phyloP scores from a whole-genome alignment of 2,113 vertebrate species.

The Syrrhaptes paradoxus region DNA sequence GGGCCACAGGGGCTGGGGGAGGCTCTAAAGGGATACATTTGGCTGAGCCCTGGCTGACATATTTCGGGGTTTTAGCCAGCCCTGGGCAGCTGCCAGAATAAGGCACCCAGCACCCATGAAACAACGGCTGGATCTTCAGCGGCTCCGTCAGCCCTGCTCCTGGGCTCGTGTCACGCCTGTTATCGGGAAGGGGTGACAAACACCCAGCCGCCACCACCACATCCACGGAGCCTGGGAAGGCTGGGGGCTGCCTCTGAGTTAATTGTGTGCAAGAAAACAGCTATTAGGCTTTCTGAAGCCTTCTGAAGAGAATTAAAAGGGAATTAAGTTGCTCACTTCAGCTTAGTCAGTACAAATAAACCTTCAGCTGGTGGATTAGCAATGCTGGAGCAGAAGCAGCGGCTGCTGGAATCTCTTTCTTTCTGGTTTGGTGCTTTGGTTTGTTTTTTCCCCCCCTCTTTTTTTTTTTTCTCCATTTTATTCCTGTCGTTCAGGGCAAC shows the following conservation, averaged over 20 bases:
- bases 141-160: background rate
- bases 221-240: background rate
- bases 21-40: background rate
- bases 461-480: background rate
- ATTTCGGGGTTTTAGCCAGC: background rate
- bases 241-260: background rate
- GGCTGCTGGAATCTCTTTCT: background rate
- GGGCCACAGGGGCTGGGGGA: fast-evolving
- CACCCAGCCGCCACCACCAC: background rate
- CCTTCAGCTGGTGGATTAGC: constrained; percentile 45
- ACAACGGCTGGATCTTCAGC: background rate
- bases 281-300: background rate
- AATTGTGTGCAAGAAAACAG: background rate
- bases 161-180: fast-evolving
- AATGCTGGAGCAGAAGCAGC: background rate
- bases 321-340: constrained; percentile 36
- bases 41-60: background rate
- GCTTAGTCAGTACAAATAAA: constrained; percentile 58
- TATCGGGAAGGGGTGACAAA: background rate
- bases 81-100: background rate
- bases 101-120: fast-evolving
- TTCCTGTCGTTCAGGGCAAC: background rate
- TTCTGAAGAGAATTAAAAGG: constrained; percentile 26
- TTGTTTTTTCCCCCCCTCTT: fast-evolving
- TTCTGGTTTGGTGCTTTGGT: background rate